Base-by-base conservation (phyloP, 1,140 invertebrate species). In the Neocloeon triangulifer region DNA sequence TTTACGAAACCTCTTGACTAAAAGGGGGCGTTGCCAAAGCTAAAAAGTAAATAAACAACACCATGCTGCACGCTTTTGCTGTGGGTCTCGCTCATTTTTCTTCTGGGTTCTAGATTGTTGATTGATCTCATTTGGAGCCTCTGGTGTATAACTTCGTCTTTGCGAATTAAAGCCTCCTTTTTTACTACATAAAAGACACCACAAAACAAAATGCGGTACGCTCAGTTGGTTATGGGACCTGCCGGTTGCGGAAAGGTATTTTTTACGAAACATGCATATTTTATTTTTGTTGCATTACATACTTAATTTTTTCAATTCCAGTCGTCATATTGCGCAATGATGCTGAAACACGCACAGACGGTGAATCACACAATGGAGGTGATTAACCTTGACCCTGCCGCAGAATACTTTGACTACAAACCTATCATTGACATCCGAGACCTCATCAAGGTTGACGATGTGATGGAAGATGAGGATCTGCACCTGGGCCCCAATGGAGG, bases 401-500 rank as follows among this genome's bases (percentile, higher is more conserved):
- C 91, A 10, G 94, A 98, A 52, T 61, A 80, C 48, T 97, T 98
- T 61, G 69, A 82, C 43, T 98, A 98, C 50, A 59, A 76, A 34
- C 74, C 85, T 0, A 45, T 78, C 8, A 71, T 69, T 7, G 92
- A 98, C 59, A 79, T 98, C 32, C 56, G 88, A 41, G 88, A 97
- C 42, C 55, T 97, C 18, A 95, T 98, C 46, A 71, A 84, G 38
- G 56, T 97, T 0, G 84, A 95, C 44, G 92, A 98, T 67, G 81
- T 78, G 1, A 94, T 95, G 85, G 85, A 95, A 55, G 88, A 94
- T 59, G 75, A 86, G 37, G 75, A 88, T 37, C 50, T 97, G n/a
- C 67, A 76, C 42, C 88, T 88, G 61, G 94, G 94, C 4, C 94
- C 92, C 0, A 99, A 99, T 61, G 94, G 94, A 25, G 92, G 84